Base-by-base conservation (phyloP, 1,140 invertebrate genomes). In the Calliopsis andreniformis region DNA sequence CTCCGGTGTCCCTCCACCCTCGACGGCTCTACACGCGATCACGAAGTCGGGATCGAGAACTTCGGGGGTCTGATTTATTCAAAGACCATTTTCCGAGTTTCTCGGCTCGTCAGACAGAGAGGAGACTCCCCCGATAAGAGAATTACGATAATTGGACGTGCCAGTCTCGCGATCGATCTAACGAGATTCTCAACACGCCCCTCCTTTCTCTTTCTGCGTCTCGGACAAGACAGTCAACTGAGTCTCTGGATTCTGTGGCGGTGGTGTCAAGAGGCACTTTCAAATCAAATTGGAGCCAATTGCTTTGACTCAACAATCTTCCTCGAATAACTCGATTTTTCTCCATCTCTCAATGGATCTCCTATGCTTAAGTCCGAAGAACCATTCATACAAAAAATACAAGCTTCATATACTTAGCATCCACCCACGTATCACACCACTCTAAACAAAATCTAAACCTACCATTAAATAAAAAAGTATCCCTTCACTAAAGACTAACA, bases 91-190 rank as follows among this genome's bases (percentile, higher is more conserved):
- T 84, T 84, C 80, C 71, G 56, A 72, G 80, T 79, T 83, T 49
- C 69, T 71, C 56, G 64, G 25, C 67, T 78, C 61, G 75, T 32
- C 73, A 59, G 79, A 42, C 62, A 63, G 43, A 20, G 39, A 32
- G 73, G 45, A 71, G 47, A 32, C 25, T 16, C 12, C 8, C 62
- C 35, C 80, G 82, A 82, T 83, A 82, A 83, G 71, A 80, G 80
- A 83, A 79, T 83, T 82, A 84, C 77, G 82, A 79, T 83, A 84
- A 84, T 84, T 84, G 82, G 61, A 84, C 80, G 77, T 58, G 61
- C 70, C 76, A 61, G 69, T 78, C 51, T n/a, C 8, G 30, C 79
- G 79, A 81, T 81, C 80, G 80, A 78, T 82, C 76, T 82, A 83
- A 83, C 76, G 76, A 83, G 80, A 55, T 79, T 82, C 80, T 79